These are phyloP conservation scores for Caenorhabditis sulstoni DNA, from an alignment of 2,888 invertebrate species.

Conservation along the genomic window DNA sequence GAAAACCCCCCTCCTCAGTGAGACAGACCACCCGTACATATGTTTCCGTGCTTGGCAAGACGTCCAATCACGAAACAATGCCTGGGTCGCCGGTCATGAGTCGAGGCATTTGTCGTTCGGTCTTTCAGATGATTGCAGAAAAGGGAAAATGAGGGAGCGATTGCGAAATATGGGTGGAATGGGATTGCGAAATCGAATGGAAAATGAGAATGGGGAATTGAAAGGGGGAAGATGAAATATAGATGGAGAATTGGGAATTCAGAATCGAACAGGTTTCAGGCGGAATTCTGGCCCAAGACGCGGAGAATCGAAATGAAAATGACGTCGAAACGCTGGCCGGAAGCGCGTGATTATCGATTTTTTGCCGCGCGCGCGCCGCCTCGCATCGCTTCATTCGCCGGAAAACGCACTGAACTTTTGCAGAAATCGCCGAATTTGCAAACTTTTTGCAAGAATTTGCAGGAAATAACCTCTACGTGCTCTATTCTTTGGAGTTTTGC, in stretches of 20 bases:
- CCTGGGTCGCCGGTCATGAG: conserved; percentile 46
- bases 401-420: too few relatives aligned
- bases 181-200: conserved; percentile 1
- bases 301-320: too few relatives aligned
- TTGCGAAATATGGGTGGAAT: background rate
- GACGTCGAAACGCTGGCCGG: background rate
- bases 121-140: too few relatives aligned
- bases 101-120: background rate
- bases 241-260: background rate
- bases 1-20: background rate
- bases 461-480: background rate
- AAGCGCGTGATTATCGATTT: conserved; percentile 1
- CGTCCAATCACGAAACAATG: conserved; percentile 50
- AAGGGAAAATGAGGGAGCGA: too few relatives aligned
- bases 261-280: background rate
- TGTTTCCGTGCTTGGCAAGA: conserved; percentile 50
- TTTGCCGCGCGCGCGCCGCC: background rate
- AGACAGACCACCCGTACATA: conserved; percentile 55
- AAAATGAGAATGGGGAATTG: background rate
- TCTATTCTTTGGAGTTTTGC: too few relatives aligned
- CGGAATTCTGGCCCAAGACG: too few relatives aligned
- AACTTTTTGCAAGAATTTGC: background rate
- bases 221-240: background rate
- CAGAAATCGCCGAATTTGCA: background rate
- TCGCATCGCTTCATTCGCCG: too few relatives aligned